Conservation (phyloP, 2,113 vertebrate species). For the Montifringilla adamsi region DNA sequence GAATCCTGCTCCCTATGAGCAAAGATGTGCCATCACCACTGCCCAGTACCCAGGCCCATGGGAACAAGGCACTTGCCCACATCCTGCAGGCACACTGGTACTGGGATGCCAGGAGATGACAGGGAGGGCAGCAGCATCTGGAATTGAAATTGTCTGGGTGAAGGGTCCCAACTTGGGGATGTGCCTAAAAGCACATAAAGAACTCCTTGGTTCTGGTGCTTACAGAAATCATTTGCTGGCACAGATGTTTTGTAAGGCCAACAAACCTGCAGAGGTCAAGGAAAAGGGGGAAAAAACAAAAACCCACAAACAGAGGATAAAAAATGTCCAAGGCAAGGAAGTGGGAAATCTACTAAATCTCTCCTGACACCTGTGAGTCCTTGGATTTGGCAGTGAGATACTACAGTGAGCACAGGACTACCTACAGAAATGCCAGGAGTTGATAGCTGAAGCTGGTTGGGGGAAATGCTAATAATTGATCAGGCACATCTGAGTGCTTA, state of each 20-base stretch:
- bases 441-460: neutral
- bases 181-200: rapidly evolving
- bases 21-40: rapidly evolving
- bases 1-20: neutral
- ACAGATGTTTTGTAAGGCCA: neutral
- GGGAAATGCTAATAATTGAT: conserved; percentile 13
- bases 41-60: rapidly evolving
- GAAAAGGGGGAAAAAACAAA: neutral
- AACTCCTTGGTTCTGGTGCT: neutral
- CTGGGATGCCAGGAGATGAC: neutral
- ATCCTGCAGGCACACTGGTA: rapidly evolving
- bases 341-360: neutral
- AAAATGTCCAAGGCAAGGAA: conserved; percentile 5
- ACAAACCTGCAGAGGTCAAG: neutral
- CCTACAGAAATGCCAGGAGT: neutral
- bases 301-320: neutral
- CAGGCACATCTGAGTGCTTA: neutral
- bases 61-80: rapidly evolving
- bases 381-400: neutral
- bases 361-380: conserved; percentile 21
- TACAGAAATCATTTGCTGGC: neutral
- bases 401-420: rapidly evolving
- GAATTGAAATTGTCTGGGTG: neutral
- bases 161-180: neutral
- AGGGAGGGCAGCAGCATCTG: neutral